A percentile compares a stretch with the other conserved stretches of the same genome.
Conservation (phyloP, 2,888 invertebrate species). For the Drosophila setosimentum region DNA sequence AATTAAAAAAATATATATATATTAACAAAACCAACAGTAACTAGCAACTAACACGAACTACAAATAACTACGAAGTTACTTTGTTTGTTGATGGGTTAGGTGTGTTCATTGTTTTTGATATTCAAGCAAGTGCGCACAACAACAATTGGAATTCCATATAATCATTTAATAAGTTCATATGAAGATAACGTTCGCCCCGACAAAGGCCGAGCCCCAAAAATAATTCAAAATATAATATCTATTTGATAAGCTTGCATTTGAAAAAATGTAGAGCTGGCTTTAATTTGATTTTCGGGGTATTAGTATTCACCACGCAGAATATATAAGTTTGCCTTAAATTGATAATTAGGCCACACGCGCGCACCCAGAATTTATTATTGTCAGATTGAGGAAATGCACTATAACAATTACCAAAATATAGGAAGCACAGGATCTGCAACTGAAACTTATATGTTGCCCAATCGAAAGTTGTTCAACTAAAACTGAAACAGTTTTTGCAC, state of each 20-base stretch:
- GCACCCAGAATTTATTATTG: neutral
- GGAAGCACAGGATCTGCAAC: constrained; percentile 14
- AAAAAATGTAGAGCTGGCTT: constrained; percentile 4
- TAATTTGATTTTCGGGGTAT: constrained; percentile 1
- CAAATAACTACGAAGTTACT: neutral
- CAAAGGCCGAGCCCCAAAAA: constrained; percentile 37
- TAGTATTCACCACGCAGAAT: constrained; percentile 2
- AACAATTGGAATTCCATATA: constrained; percentile 43
- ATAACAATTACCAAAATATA: constrained; percentile 23
- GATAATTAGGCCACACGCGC: constrained; percentile 20
- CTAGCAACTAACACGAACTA: constrained; percentile 3
- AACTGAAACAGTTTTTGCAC: constrained; percentile 34
- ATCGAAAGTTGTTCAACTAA: constrained; percentile 11
- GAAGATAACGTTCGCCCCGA: constrained; percentile 39
- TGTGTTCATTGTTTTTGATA: constrained; percentile 21
- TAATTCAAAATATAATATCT: neutral
- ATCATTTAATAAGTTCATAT: constrained; percentile 49
- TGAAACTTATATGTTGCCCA: constrained; percentile 9
- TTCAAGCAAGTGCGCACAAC: constrained; percentile 24
- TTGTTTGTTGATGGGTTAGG: constrained; percentile 9
- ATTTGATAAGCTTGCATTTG: constrained; percentile 39
- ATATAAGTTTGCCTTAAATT: constrained; percentile 18
- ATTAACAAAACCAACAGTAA: neutral
- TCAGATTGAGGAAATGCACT: neutral
- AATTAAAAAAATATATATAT: neutral